Evolutionary conservation across 1,140 invertebrate species (phyloP).

Genomic region (Piezodorus guildinii): DNA sequence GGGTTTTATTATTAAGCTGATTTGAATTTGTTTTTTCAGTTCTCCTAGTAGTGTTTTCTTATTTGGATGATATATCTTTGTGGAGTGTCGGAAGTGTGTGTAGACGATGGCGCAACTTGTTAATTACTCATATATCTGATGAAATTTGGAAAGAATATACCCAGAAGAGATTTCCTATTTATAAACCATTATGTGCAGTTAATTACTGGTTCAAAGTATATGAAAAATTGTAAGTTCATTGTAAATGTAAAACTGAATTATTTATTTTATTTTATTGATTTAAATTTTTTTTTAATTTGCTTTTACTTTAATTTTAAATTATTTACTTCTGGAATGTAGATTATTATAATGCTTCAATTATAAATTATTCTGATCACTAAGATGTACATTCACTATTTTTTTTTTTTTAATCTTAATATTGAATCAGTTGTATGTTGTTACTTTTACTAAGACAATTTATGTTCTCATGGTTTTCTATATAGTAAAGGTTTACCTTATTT

Average conservation of each 20-base stretch:
- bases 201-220: slow-evolving; percentile 70
- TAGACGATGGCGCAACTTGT: slow-evolving; percentile 65
- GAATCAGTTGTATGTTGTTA: too few species aligned
- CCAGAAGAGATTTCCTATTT: slow-evolving; percentile 68
- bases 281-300: background rate
- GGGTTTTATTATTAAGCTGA: too few species aligned
- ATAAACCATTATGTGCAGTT: slow-evolving; percentile 52
- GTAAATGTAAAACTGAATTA: slow-evolving; percentile 25
- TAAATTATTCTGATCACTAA: too few species aligned
- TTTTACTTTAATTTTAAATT: background rate
- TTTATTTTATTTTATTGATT: slow-evolving; percentile 6
- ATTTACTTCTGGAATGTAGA: too few species aligned
- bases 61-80: slow-evolving; percentile 81
- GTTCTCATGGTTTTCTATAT: too few species aligned
- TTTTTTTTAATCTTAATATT: too few species aligned
- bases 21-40: slow-evolving; percentile 37
- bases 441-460: too few species aligned
- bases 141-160: slow-evolving; percentile 67
- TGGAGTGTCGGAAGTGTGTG: slow-evolving; percentile 79
- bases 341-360: too few species aligned
- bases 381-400: too few species aligned
- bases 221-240: slow-evolving; percentile 34
- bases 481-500: too few species aligned
- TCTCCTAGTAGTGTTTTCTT: slow-evolving; percentile 72
- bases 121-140: slow-evolving; percentile 59